phyloP scores from a whole-genome alignment of 2,797 vertebrate species.

The Premnoplex brunnescens region DNA sequence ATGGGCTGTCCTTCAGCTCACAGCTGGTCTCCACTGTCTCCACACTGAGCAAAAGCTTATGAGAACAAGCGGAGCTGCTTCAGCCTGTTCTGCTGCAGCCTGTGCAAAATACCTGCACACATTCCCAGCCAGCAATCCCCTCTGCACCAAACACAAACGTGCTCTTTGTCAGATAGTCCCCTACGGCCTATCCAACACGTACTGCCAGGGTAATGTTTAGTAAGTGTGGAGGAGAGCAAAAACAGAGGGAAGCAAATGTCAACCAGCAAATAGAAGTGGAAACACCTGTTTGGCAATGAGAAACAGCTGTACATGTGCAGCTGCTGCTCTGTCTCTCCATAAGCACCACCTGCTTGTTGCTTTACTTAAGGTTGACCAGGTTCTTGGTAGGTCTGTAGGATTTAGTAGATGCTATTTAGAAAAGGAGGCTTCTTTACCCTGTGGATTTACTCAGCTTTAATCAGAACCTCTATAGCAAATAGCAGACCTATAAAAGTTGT shows the following conservation, averaged over 20 bases:
- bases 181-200: background rate
- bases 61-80: background rate
- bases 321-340: background rate
- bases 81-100: background rate
- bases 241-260: constrained; percentile 17
- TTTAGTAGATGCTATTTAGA: constrained; percentile 42
- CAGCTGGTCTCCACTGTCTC: background rate
- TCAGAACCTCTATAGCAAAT: constrained; percentile 13
- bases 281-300: constrained; percentile 9
- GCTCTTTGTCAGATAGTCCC: background rate
- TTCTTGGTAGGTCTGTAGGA: background rate
- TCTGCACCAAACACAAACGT: background rate
- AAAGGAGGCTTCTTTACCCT: background rate
- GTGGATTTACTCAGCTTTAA: constrained; percentile 17
- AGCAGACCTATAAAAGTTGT: constrained; percentile 3
- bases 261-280: background rate
- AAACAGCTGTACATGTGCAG: constrained; percentile 22
- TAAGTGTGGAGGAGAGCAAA: background rate
- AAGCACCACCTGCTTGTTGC: fast-evolving
- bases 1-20: background rate
- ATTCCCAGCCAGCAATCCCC: background rate
- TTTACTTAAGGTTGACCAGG: background rate
- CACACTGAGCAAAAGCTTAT: fast-evolving
- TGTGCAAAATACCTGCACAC: background rate
- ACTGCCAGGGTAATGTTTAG: background rate